Percentiles rank a stretch among this genome's conserved stretches.
phyloP scores from a whole-genome alignment of 2,113 vertebrate species.

The Gobius niger region DNA sequence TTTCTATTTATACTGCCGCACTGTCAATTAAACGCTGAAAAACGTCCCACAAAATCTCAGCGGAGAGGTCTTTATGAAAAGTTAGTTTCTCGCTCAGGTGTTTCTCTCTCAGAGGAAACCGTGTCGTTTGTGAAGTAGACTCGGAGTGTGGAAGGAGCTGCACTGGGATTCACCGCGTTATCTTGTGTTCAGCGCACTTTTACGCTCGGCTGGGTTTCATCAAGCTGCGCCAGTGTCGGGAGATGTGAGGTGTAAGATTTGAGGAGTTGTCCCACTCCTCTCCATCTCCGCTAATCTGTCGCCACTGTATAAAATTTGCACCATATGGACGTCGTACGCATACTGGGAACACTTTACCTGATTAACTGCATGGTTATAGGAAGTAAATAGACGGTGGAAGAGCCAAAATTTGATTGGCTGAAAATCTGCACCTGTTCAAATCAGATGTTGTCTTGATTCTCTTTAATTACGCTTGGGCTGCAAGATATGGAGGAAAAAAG shows the following conservation, averaged over 20 bases:
- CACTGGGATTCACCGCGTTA: conserved; percentile 5
- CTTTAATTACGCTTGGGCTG: conserved; percentile 15
- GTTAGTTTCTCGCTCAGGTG: conserved; percentile 1
- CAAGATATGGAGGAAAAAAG: no score
- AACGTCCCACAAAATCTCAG: not conserved
- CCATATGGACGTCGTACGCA: not conserved
- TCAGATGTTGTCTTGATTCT: conserved; percentile 16
- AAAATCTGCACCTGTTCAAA: conserved; percentile 11
- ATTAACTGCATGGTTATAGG: not conserved
- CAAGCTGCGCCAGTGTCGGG: not conserved
- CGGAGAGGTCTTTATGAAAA: not conserved
- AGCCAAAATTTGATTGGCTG: not conserved
- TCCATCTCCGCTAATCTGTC: conserved; percentile 3
- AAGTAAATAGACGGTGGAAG: not conserved
- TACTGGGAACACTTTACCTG: conserved; percentile 1
- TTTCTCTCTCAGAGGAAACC: not conserved
- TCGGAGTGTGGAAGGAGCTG: not conserved
- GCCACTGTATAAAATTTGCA: not conserved
- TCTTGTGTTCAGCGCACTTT: conserved; percentile 4
- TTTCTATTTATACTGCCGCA: not conserved
- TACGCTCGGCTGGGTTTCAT: conserved; percentile 3
- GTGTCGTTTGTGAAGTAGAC: conserved; percentile 5
- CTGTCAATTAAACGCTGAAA: conserved; percentile 2
- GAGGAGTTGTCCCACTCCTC: conserved; percentile 1
- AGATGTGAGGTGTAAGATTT: conserved; percentile 3